Conservation (phyloP, 2,113 vertebrate species). For the Mungos mungo region DNA sequence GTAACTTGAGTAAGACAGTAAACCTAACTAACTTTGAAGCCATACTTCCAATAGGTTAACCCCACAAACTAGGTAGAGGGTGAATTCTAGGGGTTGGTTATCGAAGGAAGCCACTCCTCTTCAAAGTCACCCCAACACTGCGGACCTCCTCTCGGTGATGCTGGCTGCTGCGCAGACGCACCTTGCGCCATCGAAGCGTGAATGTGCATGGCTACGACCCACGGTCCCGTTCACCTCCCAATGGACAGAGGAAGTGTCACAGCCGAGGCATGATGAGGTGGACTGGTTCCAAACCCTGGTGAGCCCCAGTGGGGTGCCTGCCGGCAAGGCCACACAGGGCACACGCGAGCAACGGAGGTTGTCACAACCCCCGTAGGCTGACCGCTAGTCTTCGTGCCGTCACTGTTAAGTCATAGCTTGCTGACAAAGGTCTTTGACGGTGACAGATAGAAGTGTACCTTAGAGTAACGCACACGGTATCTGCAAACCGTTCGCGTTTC, state of each 20-base stretch:
- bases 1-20: background rate
- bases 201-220: accelerated
- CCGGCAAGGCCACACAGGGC: accelerated
- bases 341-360: accelerated
- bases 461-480: background rate
- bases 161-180: background rate
- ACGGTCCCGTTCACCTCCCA: accelerated
- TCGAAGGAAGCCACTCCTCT: background rate
- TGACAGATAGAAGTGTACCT: background rate
- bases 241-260: background rate
- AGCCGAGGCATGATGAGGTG: accelerated
- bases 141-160: background rate
- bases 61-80: background rate
- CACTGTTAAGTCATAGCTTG: background rate
- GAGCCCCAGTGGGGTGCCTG: background rate
- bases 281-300: too few species aligned
- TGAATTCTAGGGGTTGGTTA: background rate
- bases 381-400: accelerated
- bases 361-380: accelerated
- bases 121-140: background rate
- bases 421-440: background rate
- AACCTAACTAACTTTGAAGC: background rate
- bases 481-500: background rate
- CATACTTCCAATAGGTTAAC: background rate
- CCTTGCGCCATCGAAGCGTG: accelerated